A percentile compares a stretch with the other conserved stretches of the same genome.
phyloP scores from a whole-genome alignment of 2,797 vertebrate species.

The Enteromius argenteus region DNA sequence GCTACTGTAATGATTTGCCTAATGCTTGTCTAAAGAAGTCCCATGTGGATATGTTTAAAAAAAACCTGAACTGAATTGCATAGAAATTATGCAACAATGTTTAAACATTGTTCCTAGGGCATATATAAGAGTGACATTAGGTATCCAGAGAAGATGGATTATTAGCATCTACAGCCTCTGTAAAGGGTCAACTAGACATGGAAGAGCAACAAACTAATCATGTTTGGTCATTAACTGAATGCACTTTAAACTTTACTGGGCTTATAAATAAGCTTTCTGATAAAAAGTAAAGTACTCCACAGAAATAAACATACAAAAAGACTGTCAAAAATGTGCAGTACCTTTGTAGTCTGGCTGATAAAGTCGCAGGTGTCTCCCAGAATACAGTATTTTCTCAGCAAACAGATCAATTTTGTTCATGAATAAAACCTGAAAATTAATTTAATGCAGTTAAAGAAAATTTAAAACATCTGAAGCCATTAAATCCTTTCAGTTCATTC shows the following conservation, averaged over 20 bases:
- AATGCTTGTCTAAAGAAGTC: not conserved
- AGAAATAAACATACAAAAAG: not conserved
- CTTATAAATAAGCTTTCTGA: too few relatives aligned
- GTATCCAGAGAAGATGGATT: not conserved
- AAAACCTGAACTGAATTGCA: not conserved
- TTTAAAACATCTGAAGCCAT: not conserved
- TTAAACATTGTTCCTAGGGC: not conserved
- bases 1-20: not conserved
- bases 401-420: slow-evolving; percentile 82
- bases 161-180: not conserved
- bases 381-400: slow-evolving; percentile 73
- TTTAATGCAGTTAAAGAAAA: not conserved
- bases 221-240: not conserved
- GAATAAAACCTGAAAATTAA: slow-evolving; percentile 72
- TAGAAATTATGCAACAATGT: not conserved
- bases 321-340: slow-evolving; percentile 56
- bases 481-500: not conserved
- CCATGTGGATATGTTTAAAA: not conserved
- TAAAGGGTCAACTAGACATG: not conserved
- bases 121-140: not conserved
- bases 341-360: slow-evolving; percentile 72
- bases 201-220: not conserved
- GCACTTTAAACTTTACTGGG: too few relatives aligned
- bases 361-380: slow-evolving; percentile 73
- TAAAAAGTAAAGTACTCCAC: not conserved